A percentile compares a stretch with the other conserved stretches of the same genome.
These are phyloP conservation scores for Oryzias dopingdopingensis DNA, from an alignment of 2,797 vertebrate species.

Conservation along the genomic window DNA sequence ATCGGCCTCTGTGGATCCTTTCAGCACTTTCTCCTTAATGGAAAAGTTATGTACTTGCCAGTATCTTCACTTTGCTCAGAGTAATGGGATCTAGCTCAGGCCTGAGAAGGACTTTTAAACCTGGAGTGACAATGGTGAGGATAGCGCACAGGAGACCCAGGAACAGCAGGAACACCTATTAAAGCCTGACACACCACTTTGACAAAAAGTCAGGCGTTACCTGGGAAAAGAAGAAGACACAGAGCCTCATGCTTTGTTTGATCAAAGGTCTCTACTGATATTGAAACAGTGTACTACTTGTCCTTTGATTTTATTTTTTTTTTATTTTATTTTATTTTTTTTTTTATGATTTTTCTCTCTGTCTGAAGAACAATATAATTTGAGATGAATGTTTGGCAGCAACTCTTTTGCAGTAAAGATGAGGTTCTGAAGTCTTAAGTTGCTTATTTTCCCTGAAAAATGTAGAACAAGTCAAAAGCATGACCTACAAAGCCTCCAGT, in stretches of 20 bases:
- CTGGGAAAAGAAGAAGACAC: slow-evolving; percentile 39
- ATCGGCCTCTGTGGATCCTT: slow-evolving; percentile 36
- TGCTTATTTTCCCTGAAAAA: slow-evolving; percentile 57
- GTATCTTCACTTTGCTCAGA: slow-evolving; percentile 33
- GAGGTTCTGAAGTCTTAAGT: slow-evolving; percentile 37
- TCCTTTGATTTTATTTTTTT: slow-evolving; percentile 18
- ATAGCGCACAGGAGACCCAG: slow-evolving; percentile 39
- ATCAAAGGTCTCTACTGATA: slow-evolving; percentile 22
- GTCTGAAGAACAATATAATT: slow-evolving; percentile 31
- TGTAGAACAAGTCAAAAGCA: slow-evolving; percentile 26
- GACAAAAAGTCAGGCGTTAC: slow-evolving; percentile 28
- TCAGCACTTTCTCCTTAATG: slow-evolving; percentile 50
- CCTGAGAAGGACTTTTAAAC: slow-evolving; percentile 52
- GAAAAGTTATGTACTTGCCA: slow-evolving; percentile 55
- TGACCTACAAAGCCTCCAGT: slow-evolving; percentile 56
- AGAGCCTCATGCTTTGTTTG: slow-evolving; percentile 36
- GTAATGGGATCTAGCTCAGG: slow-evolving; percentile 50
- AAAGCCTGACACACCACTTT: slow-evolving; percentile 33
- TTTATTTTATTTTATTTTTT: no score
- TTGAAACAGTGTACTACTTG: no score
- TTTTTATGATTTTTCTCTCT: background rate
- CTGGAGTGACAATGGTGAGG: slow-evolving; percentile 58
- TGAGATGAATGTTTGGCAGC: slow-evolving; percentile 50
- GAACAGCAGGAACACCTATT: slow-evolving; percentile 54
- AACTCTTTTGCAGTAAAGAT: slow-evolving; percentile 49